These are phyloP conservation scores for Ganaspis sp. DNA, from an alignment of 1,140 invertebrate genomes.

Conservation along the genomic window DNA sequence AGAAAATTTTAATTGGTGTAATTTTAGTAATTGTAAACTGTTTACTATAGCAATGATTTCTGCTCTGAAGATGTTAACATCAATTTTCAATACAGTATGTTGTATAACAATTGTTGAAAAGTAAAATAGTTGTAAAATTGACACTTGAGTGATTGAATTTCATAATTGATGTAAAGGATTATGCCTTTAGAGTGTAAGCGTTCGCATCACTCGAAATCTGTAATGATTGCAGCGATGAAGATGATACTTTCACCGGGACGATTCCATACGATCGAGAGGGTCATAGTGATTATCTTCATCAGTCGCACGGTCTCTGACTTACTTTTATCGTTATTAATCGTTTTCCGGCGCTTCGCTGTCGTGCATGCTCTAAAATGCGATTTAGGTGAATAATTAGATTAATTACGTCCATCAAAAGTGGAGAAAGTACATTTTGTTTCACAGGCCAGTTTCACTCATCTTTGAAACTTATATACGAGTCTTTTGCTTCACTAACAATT, in stretches of 20 bases:
- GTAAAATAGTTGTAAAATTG: too few species aligned
- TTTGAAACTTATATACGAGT: background rate
- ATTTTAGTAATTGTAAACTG: too few species aligned
- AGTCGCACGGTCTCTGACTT: conserved; percentile 16
- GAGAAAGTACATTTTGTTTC: background rate
- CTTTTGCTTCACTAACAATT: too few species aligned
- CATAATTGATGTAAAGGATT: background rate
- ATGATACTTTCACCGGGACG: conserved; percentile 16
- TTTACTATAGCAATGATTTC: too few species aligned
- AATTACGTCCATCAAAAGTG: background rate
- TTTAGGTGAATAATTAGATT: background rate
- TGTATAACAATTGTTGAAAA: too few species aligned
- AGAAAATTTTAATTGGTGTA: too few species aligned
- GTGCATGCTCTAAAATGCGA: conserved; percentile 6
- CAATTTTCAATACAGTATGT: too few species aligned
- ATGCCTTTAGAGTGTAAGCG: background rate
- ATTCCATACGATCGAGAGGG: conserved; percentile 12
- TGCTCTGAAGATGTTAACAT: too few species aligned
- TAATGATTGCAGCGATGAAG: conserved; percentile 16
- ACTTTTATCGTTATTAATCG: conserved; percentile 18
- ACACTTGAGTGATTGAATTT: background rate
- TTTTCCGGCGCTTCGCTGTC: background rate
- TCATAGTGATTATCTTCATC: conserved; percentile 16
- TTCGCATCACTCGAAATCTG: background rate
- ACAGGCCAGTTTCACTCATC: background rate